Percentiles rank a stretch among this genome's conserved stretches.
Evolutionary conservation across 2,888 invertebrate species (phyloP).

Genomic region (Camptogramma bilineatum): DNA sequence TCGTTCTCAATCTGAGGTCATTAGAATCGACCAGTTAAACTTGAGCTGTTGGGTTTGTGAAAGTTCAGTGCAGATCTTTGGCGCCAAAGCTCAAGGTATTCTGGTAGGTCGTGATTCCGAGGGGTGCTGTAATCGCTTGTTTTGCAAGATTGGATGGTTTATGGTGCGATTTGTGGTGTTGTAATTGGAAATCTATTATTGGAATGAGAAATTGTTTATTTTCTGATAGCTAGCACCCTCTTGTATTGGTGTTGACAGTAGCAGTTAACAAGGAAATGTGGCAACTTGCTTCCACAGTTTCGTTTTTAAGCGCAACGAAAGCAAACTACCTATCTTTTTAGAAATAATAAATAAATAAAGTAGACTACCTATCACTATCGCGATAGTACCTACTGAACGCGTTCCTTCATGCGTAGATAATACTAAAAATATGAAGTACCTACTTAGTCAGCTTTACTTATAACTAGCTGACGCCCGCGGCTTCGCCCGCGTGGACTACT

Average conservation of each 20-base stretch:
- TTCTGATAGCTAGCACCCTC: constrained; percentile 21
- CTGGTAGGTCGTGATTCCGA: constrained; percentile 31
- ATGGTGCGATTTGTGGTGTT: constrained; percentile 40
- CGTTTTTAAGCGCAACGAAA: background rate
- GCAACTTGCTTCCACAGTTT: background rate
- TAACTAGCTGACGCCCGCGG: too few relatives aligned
- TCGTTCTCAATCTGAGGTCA: constrained; percentile 65
- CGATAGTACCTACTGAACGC: too few relatives aligned
- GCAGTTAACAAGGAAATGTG: constrained; percentile 3
- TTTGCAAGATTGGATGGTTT: constrained; percentile 40
- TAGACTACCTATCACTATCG: too few relatives aligned
- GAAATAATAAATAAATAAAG: too few relatives aligned
- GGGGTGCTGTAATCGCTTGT: constrained; percentile 42
- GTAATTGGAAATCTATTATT: constrained; percentile 51
- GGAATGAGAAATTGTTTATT: constrained; percentile 46
- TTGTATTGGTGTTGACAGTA: constrained; percentile 16
- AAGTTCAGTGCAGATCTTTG: constrained; percentile 11
- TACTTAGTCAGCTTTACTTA: too few relatives aligned
- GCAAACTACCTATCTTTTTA: too few relatives aligned
- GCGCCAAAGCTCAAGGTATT: constrained; percentile 23
- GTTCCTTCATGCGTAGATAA: too few relatives aligned
- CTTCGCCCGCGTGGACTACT: too few relatives aligned
- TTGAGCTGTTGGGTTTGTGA: constrained; percentile 24
- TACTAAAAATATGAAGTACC: too few relatives aligned
- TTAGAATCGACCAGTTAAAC: constrained; percentile 45